Evolutionary conservation across 1,140 invertebrate genomes (phyloP), one percentile per base, ranked within the genome.

Genomic region (Cydia splendana): DNA sequence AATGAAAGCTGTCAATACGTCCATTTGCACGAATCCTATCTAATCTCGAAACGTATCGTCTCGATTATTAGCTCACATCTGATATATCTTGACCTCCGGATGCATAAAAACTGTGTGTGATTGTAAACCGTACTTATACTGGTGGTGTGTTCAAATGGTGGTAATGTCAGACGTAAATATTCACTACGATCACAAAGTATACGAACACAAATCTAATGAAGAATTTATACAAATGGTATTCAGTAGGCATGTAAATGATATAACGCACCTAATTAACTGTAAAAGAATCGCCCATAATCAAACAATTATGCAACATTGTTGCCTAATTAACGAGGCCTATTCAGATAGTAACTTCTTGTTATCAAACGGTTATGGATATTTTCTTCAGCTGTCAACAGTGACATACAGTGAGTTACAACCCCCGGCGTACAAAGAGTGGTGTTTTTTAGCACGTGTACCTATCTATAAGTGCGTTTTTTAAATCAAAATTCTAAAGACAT

Each of bases 181-280:
- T 18, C 6, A 53, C n/a, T n/a, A 53, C 51, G 51, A 53, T n/a
- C 18, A 18, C 51, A 18, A 53, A 53, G 51, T 18, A 18, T n/a
- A 53, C 4, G 6, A 53, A 53, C 51, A 53, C 12, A 53, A n/a
- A 53, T 53, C 51, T 53, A 48, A 3, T 48, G 4, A 48, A 0
- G 51, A 53, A 53, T n/a, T 53, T 62, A 62, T 62, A 62, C 57
- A 62, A 62, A 62, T 62, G 57, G 20, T 62, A 62, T 62, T 20
- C 57, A 62, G 12, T 2, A 24, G 7, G 57, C 18, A 62, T 62
- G 57, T 62, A 24, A 62, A 62, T 62, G 9, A 10, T 24, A 62
- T 24, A 24, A 62, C 4, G 51, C 20, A 62, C 15, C 7, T 57
- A 57, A n/a, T 57, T 57, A 57, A 51, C 51, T 53, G n/a, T 18